Evolutionary conservation across 1,140 invertebrate genomes (phyloP), one percentile per base, ranked within the genome.

Genomic region (Nomia melanderi): DNA sequence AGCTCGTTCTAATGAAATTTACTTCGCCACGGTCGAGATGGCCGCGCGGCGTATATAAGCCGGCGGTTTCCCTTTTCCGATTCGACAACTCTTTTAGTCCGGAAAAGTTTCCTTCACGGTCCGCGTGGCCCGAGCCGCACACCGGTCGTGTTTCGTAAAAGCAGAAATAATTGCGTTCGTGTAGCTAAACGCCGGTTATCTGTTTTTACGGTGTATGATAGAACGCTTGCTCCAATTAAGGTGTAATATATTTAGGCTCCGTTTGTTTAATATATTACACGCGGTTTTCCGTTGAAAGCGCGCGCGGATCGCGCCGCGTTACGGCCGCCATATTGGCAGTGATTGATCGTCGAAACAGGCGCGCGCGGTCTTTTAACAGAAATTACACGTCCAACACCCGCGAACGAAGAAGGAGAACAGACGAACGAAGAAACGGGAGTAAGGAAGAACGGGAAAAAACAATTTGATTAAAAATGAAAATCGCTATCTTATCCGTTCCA

Each of bases 21-120:
- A 20, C 3, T 8, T 44, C 33, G 25, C 12, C 62, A 41, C 71
- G 60, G 25, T 73, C 47, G 44, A 53, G n/a, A 3, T 50, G 20
- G 20, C 6, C 8, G 25, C 14, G 25, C 14, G 12, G 41, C 17
- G 41, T 17, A 50, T 36, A 36, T 36, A 50, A 17, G n/a, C 59
- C 3, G 25, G n/a, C 47, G 33, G 5, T 74, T 66, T 66, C 20
- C 72, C 62, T 56, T 64, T 66, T 74, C 62, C 50, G 47, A 66
- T 74, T 74, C 72, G 72, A 74, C 72, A 74, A 74, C 72, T 74
- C 62, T 66, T 74, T 56, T 74, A 74, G 33, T 33, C 62, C 72
- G 72, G 72, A 74, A 74, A 74, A 74, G 62, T 74, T 74, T 74
- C 72, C 20, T 74, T 74, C 62, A 74, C 62, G 72, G 33, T 74